Evolutionary conservation across 2,888 invertebrate species (phyloP).

Genomic region (Antheraea assamensis): DNA sequence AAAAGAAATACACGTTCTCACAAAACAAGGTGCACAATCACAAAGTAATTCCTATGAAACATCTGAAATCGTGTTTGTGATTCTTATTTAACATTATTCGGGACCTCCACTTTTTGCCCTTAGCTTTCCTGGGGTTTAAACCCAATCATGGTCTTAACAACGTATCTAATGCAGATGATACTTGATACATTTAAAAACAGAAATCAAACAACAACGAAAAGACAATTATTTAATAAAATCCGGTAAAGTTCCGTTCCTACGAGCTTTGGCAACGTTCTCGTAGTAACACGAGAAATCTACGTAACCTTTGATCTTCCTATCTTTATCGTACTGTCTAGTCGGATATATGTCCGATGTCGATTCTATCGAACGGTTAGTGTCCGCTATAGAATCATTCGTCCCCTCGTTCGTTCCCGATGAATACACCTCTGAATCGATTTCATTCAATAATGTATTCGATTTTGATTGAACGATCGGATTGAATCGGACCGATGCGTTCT

Average conservation of each 20-base stretch:
- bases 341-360: slow-evolving; percentile 73
- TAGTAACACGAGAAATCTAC: slow-evolving; percentile 93
- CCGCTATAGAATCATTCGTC: slow-evolving; percentile 59
- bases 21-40: too few relatives aligned
- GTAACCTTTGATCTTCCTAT: slow-evolving; percentile 89
- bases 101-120: background rate
- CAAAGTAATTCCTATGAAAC: too few relatives aligned
- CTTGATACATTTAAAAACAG: background rate
- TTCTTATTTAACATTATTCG: background rate
- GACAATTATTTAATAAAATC: slow-evolving; percentile 74
- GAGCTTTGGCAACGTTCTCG: slow-evolving; percentile 86
- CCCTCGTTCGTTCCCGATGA: slow-evolving; percentile 61
- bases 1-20: too few relatives aligned
- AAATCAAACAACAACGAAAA: background rate
- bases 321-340: slow-evolving; percentile 78
- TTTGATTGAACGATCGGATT: slow-evolving; percentile 83
- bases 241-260: slow-evolving; percentile 85
- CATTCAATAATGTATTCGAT: slow-evolving; percentile 68
- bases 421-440: slow-evolving; percentile 69
- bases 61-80: too few relatives aligned
- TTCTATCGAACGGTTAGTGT: slow-evolving; percentile 69
- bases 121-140: too few relatives aligned
- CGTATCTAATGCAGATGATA: background rate
- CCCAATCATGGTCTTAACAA: background rate
- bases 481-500: slow-evolving; percentile 82